A percentile compares a stretch with the other conserved stretches of the same genome.
Evolutionary conservation across 2,888 invertebrate species (phyloP).

Genomic region (Oscheius sp.): DNA sequence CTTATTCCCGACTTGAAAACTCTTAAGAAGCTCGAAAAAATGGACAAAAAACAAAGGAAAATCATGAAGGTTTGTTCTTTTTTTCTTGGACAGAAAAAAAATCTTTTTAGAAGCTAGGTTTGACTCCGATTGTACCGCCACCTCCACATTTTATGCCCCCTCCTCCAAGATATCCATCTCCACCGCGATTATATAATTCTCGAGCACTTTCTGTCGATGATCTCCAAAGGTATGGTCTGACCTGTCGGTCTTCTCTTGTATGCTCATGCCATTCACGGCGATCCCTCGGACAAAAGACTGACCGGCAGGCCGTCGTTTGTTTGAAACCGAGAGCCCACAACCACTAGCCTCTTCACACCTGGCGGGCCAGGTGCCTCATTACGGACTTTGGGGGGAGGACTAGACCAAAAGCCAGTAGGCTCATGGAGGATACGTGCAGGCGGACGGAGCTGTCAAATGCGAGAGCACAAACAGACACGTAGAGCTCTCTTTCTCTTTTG

Average conservation of each 20-base stretch:
- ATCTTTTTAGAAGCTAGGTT: background rate
- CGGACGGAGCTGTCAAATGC: constrained; percentile 10
- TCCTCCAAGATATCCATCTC: constrained; percentile 18
- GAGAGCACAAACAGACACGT: constrained; percentile 2
- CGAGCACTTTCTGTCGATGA: constrained; percentile 46
- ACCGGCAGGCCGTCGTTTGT: constrained; percentile 1
- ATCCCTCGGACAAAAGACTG: background rate
- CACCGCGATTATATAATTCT: constrained; percentile 29
- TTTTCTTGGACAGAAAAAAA: background rate
- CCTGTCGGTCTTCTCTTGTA: constrained; percentile 4
- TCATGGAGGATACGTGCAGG: background rate
- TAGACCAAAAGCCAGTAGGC: constrained; percentile 4
- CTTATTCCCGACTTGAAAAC: constrained; percentile 46
- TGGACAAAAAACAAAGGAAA: constrained; percentile 54
- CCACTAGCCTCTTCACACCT: constrained; percentile 22
- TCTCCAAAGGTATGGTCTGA: constrained; percentile 22
- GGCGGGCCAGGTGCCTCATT: constrained; percentile 14
- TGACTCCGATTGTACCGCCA: constrained; percentile 34
- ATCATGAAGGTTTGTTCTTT: constrained; percentile 38
- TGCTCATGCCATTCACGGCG: constrained; percentile 16
- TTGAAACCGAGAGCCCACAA: background rate
- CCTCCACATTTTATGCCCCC: constrained; percentile 25
- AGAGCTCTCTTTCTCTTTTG: too few relatives aligned
- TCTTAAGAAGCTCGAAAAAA: constrained; percentile 52
- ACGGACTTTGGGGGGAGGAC: background rate